Conservation (phyloP, 2,888 invertebrate species). For the Pemphredon lugubris region DNA sequence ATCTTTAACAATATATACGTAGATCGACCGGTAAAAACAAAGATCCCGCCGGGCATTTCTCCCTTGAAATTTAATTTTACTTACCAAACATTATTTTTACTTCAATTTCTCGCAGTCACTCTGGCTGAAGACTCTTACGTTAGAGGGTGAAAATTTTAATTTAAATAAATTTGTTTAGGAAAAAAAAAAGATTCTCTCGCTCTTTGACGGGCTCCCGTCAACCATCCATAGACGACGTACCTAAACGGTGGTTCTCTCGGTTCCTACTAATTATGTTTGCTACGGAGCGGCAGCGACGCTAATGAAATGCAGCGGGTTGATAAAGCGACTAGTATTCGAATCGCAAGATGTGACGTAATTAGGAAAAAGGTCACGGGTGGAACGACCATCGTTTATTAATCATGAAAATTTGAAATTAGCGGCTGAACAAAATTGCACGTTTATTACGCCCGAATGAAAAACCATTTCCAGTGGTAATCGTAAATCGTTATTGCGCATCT, state of each 20-base stretch:
- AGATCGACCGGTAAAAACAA: no score
- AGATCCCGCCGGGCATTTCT: no score
- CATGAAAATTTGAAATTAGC: no score
- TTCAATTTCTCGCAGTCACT: no score
- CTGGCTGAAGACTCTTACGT: background rate
- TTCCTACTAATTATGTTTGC: constrained; percentile 29
- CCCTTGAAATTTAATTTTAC: background rate
- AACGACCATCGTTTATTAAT: no score
- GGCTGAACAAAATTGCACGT: no score
- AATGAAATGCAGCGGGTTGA: constrained; percentile 53
- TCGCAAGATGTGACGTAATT: constrained; percentile 41
- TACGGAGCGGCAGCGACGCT: constrained; percentile 20
- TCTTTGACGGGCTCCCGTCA: background rate
- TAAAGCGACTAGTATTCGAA: constrained; percentile 32
- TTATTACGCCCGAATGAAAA: no score
- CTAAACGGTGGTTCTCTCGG: background rate
- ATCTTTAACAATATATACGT: no score
- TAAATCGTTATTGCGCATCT: no score
- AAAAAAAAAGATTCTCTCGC: background rate
- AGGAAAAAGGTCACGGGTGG: constrained; percentile 19
- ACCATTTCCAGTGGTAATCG: no score
- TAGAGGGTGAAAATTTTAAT: background rate
- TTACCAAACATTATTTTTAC: background rate
- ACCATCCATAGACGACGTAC: no score
- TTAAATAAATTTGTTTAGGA: background rate